Base-by-base conservation (phyloP, 30 jellyfish, hydroid and myxozoan genomes). In the Pseudorhiza aurosa region DNA sequence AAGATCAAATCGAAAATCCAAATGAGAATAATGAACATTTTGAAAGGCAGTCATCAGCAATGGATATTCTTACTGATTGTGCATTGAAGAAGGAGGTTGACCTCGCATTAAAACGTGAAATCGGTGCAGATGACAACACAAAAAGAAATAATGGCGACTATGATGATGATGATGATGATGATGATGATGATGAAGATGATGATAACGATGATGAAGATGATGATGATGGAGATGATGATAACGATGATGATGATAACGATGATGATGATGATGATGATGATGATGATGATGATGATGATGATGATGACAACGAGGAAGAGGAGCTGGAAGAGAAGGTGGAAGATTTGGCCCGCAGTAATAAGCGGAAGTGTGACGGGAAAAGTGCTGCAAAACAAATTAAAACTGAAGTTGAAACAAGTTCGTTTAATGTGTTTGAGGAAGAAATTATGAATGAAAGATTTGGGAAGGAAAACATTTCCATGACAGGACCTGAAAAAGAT, bases 11-110 rank as follows among this genome's bases (percentile, higher is more conserved):
- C n/a, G 15, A 15, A 19, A 58, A 32, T 21, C 39, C 33, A 1
- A 15, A 37, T 64, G 83, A 65, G 30, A 60, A 46, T 21, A 18
- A 47, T 37, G 32, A 44, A 15, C 21, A 76, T 28, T 40, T 24
- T 21, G 80, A 76, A n/a, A 40, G 78, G 40, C 78, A 76, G 35
- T 53, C 88, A 12, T 58, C 78, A 28, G 80, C 78, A 12, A 76
- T 58, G 88, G 80, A 44, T 17, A 76, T 62, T 40, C 46, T 58
- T 44, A 47, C 78, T 25, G 88, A 76, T 17, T 59, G 70, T 39
- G 78, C 80, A 25, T 42, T 59, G 53, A 44, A 63, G 82, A 68
- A 51, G 21, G 58, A 58, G 12, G 72, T 36, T 2, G 70, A 35
- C 6, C 25, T 21, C 11, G 64, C 22, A 40, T 17, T 26, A 24